A percentile compares a stretch with the other conserved stretches of the same genome.
phyloP scores from a whole-genome alignment of 2,113 vertebrate species.

The Vidua chalybeata region DNA sequence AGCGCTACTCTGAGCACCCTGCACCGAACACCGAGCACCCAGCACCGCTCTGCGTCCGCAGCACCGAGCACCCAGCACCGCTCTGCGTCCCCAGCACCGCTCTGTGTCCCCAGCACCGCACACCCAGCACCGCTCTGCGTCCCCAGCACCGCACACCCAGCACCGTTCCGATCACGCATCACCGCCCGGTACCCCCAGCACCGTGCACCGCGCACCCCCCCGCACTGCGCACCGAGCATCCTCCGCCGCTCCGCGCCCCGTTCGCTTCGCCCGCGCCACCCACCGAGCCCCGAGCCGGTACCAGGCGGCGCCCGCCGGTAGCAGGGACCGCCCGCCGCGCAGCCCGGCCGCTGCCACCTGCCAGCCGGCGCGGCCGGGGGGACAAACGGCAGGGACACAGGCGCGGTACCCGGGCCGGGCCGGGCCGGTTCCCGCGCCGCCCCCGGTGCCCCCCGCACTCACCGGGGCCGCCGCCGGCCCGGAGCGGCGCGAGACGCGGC shows the following conservation, averaged over 20 bases:
- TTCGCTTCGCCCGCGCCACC: background rate
- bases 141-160: background rate
- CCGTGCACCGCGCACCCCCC: background rate
- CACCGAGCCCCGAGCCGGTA: background rate
- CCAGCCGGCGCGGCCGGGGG: too few species aligned
- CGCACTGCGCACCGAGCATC: background rate
- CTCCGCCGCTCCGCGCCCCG: background rate
- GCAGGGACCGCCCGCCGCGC: too few species aligned
- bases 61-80: background rate
- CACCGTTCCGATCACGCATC: too few species aligned
- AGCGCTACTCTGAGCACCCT: background rate
- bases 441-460: background rate
- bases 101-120: too few species aligned
- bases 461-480: background rate
- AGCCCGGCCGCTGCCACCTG: background rate
- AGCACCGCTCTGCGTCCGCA: rapidly evolving
- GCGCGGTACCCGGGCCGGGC: too few species aligned
- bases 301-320: background rate
- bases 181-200: too few species aligned
- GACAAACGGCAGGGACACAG: too few species aligned
- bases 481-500: background rate
- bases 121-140: background rate
- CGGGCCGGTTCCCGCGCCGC: too few species aligned
- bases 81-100: background rate
- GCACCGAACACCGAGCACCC: background rate